Conservation (phyloP, 2,888 invertebrate genomes). For the Tupiocoris notatus region DNA sequence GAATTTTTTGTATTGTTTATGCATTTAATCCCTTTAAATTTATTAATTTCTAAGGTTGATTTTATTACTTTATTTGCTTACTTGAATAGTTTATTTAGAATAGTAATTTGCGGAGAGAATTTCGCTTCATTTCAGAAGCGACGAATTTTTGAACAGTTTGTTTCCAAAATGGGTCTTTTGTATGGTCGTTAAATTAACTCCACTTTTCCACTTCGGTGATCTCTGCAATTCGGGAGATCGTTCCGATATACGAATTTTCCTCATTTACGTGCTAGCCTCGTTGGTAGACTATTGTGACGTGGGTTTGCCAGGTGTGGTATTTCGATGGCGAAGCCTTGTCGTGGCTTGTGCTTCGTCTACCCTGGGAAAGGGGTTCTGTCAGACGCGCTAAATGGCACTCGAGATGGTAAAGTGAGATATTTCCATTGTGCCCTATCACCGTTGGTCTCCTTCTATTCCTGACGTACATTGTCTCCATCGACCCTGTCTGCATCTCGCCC, state of each 20-base stretch:
- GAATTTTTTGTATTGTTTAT: too few species aligned
- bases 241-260: neutral
- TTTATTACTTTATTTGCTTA: too few species aligned
- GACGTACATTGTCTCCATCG: neutral
- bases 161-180: too few species aligned
- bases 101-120: too few species aligned
- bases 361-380: neutral
- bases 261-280: neutral
- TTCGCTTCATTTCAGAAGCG: too few species aligned
- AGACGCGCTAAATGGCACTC: neutral
- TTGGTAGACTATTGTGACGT: neutral
- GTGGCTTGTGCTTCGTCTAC: neutral
- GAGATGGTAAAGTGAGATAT: neutral
- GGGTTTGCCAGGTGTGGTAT: neutral
- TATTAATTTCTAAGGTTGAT: too few species aligned
- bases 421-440: neutral
- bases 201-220: neutral
- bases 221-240: neutral
- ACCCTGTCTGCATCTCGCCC: neutral
- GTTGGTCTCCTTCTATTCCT: neutral
- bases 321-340: neutral
- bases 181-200: neutral
- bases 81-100: too few species aligned
- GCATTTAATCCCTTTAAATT: too few species aligned
- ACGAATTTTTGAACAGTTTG: too few species aligned